Conservation (phyloP, 2,888 invertebrate genomes). For the Cosmopolites sordidus region DNA sequence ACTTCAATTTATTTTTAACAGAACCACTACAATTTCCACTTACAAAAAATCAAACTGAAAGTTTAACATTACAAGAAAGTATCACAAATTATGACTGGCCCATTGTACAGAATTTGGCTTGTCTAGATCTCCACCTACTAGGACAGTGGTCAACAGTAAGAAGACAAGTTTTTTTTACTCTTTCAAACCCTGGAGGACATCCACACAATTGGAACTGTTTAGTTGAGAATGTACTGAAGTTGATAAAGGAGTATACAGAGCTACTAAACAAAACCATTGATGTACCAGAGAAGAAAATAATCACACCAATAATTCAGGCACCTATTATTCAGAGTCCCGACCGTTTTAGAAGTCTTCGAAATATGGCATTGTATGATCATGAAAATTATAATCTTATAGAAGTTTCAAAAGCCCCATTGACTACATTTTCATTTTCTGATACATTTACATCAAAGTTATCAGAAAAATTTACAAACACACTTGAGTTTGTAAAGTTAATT, state of each 20-base stretch:
- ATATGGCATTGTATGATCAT: slow-evolving; percentile 37
- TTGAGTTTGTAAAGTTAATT: slow-evolving; percentile 58
- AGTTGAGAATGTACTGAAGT: slow-evolving; percentile 58
- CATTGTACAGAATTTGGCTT: slow-evolving; percentile 71
- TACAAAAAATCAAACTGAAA: slow-evolving; percentile 46
- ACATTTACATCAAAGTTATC: slow-evolving; percentile 41
- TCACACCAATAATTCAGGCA: slow-evolving; percentile 15
- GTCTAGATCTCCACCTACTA: slow-evolving; percentile 66
- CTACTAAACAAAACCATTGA: slow-evolving; percentile 52
- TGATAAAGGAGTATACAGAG: slow-evolving; percentile 63
- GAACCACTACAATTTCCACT: slow-evolving; percentile 66
- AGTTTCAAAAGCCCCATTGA: slow-evolving; percentile 27
- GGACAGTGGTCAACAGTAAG: slow-evolving; percentile 59
- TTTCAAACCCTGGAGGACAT: slow-evolving; percentile 81
- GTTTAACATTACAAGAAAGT: slow-evolving; percentile 58
- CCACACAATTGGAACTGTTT: slow-evolving; percentile 83
- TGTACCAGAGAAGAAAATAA: slow-evolving; percentile 19
- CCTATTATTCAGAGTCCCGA: slow-evolving; percentile 27
- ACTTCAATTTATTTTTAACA: slow-evolving; percentile 67
- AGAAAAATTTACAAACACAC: slow-evolving; percentile 50
- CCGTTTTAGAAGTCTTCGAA: slow-evolving; percentile 39
- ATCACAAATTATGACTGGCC: slow-evolving; percentile 58
- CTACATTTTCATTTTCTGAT: slow-evolving; percentile 19
- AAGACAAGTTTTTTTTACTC: slow-evolving; percentile 62
- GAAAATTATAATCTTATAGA: slow-evolving; percentile 33